These are phyloP conservation scores for Hydrotaea diabolus DNA, from an alignment of 2,888 invertebrate genomes.

Conservation along the genomic window DNA sequence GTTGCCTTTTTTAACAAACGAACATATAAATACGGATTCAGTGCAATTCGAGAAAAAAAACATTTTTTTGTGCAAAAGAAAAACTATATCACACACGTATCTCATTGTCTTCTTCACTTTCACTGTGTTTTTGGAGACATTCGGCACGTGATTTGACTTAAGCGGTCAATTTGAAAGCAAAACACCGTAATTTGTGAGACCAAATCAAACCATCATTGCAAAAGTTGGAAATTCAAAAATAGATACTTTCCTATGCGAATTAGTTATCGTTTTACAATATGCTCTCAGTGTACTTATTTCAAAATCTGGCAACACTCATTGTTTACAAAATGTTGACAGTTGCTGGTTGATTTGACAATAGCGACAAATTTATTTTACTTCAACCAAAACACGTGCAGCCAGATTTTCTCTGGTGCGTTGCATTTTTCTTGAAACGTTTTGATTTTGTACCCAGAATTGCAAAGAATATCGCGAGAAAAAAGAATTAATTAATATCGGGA, in stretches of 20 bases:
- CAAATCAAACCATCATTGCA: no score
- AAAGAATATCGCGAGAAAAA: neutral
- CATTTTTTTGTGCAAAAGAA: no score
- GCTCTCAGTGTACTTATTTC: neutral
- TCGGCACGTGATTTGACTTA: no score
- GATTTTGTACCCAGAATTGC: neutral
- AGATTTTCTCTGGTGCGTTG: neutral
- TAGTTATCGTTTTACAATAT: neutral
- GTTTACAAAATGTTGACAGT: neutral
- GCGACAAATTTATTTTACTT: neutral
- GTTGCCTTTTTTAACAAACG: no score
- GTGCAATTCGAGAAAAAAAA: no score
- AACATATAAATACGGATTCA: no score
- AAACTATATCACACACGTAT: no score
- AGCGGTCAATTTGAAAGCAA: no score
- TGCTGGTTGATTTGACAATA: neutral
- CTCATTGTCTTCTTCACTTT: no score
- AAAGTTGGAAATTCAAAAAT: no score
- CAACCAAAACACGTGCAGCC: slow-evolving; percentile 16
- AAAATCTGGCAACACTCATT: neutral
- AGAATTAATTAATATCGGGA: neutral
- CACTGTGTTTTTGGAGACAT: no score
- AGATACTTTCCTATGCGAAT: neutral
- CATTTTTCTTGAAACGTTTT: neutral
- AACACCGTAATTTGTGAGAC: no score